Base-by-base conservation (phyloP, 30 jellyfish, hydroid and myxozoan species). In the Nemopilema nomurai region DNA sequence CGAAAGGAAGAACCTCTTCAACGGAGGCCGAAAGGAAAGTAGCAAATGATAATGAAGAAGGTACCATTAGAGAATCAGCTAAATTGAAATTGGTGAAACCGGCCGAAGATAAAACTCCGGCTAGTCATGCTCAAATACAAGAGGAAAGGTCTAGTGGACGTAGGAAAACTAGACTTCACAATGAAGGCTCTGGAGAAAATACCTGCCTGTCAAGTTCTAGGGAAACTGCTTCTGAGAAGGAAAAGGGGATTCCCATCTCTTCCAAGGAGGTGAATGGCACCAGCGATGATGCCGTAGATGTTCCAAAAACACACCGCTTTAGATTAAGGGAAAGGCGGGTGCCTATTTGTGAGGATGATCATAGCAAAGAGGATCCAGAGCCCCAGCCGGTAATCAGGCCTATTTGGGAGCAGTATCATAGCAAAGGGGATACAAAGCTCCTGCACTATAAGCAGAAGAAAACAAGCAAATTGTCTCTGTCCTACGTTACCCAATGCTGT, bases 401-500 rank as follows among this genome's bases (percentile, higher is more conserved):
- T 68, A 16, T 27, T 27, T 68, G 78, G 78, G 53, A 29, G 28
- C 33, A 27, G 20, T 68, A 51, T 4, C 78, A 68, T 68, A 68
- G 28, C 25, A 49, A 68, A 53, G 22, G 29, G 25, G 81, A 71
- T 27, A 71, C 81, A 16, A 51, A 53, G 32, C 64, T 8, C 8
- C 41, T 73, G 18, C 41, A 17, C 41, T 80, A 63, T 51, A 21
- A 41, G 49, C 79, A 67, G 49, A 80, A n/a, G 41, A 1, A 0
- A 1, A 20, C 33, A 8, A 67, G 28, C 19, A 80, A 33, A 28
- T 50, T 69, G 65, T 16, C 86, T n/a, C 53, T 49, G 18, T 69
- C 91, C 1, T 71, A 57, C 19, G 75, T 64, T 21, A 84, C 85
- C 9, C 26, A 18, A 21, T 84, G 93, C 62, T 53, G 85, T 31